These are phyloP conservation scores for Dreissena rostriformis DNA, from an alignment of 1,140 invertebrate genomes.

Conservation along the genomic window DNA sequence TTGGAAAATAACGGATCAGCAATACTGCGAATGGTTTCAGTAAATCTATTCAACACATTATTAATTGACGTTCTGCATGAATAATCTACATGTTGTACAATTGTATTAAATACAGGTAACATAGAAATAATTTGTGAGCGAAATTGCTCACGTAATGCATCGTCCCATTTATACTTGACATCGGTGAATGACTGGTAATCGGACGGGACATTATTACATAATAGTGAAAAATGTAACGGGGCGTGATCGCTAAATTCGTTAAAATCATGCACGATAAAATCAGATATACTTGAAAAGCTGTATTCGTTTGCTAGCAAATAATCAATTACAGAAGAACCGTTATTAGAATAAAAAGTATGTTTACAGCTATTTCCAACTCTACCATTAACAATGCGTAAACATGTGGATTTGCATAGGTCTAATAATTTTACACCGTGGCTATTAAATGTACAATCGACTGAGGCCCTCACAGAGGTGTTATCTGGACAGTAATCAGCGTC, in stretches of 20 bases:
- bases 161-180: background rate
- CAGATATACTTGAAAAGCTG: background rate
- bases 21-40: too few relatives aligned
- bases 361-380: background rate
- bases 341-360: slow-evolving; percentile 2
- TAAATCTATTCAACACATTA: too few relatives aligned
- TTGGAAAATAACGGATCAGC: too few relatives aligned
- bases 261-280: background rate
- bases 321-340: background rate
- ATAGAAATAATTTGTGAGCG: background rate
- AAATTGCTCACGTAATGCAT: slow-evolving; percentile 6
- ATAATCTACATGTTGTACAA: too few relatives aligned
- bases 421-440: slow-evolving; percentile 8
- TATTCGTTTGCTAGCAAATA: slow-evolving; percentile 4
- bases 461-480: slow-evolving; percentile 6
- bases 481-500: background rate
- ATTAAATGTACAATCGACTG: background rate
- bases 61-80: too few relatives aligned
- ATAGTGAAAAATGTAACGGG: background rate
- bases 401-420: slow-evolving; percentile 4
- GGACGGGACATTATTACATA: background rate
- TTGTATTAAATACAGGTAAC: too few relatives aligned
- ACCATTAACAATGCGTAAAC: slow-evolving; percentile 11
- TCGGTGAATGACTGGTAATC: background rate
- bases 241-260: too few relatives aligned